Evolutionary conservation across 2,888 invertebrate species (phyloP).

Genomic region (Actias luna): DNA sequence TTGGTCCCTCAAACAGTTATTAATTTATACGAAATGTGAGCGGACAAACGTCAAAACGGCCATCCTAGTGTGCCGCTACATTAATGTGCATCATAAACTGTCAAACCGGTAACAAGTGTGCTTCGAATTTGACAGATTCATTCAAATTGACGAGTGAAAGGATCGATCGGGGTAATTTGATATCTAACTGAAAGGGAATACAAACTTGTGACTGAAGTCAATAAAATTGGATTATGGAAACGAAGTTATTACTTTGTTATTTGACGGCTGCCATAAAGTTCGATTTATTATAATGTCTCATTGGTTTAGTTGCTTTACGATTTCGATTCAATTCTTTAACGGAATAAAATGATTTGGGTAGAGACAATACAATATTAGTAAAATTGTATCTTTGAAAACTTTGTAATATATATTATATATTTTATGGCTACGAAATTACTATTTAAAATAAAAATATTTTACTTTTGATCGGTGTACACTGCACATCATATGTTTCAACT

Average conservation of each 20-base stretch:
- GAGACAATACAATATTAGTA: too few species aligned
- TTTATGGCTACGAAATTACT: too few species aligned
- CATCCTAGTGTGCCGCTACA: too few species aligned
- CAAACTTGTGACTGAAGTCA: background rate
- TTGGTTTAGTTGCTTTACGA: background rate
- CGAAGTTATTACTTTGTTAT: background rate
- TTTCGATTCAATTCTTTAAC: background rate
- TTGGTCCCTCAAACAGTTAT: too few species aligned
- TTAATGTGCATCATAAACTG: slow-evolving; percentile 14
- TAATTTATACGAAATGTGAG: too few species aligned
- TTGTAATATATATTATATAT: too few species aligned
- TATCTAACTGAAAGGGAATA: slow-evolving; percentile 2
- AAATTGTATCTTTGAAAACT: too few species aligned
- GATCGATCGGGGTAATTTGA: slow-evolving; percentile 16
- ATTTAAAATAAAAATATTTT: too few species aligned
- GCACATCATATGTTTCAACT: too few species aligned
- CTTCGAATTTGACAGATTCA: slow-evolving; percentile 25
- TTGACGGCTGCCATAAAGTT: background rate
- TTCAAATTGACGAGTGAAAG: slow-evolving; percentile 4
- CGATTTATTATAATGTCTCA: background rate
- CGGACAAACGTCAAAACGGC: too few species aligned
- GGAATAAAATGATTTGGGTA: background rate
- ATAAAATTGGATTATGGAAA: background rate
- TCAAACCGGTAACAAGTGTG: slow-evolving; percentile 29
- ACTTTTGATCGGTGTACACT: too few species aligned